These are phyloP conservation scores for Epirrhoe alternata DNA, from an alignment of 2,888 invertebrate species.

Conservation along the genomic window DNA sequence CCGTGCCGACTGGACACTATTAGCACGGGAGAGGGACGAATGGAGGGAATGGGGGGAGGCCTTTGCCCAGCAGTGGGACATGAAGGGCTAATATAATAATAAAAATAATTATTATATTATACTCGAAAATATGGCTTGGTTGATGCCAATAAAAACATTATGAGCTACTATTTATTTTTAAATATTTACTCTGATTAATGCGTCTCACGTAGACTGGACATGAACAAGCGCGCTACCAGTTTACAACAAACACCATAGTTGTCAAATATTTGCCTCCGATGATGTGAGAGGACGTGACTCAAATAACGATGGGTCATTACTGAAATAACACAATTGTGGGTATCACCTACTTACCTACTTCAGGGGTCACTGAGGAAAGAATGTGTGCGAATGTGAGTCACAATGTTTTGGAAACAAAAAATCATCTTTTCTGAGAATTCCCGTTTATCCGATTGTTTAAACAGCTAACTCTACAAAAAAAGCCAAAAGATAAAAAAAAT, in stretches of 20 bases:
- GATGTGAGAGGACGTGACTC: conserved; percentile 22
- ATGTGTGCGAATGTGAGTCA: conserved; percentile 14
- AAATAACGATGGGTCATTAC: conserved; percentile 11
- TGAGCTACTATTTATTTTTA: not conserved
- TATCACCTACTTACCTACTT: conserved; percentile 15
- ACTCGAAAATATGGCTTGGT: no score
- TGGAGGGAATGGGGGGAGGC: no score
- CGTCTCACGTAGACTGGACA: conserved; percentile 12
- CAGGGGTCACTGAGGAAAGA: conserved; percentile 2
- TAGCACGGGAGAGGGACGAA: no score
- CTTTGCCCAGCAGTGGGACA: no score
- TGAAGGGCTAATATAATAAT: no score
- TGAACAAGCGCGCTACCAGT: conserved; percentile 7
- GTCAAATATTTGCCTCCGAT: conserved; percentile 19
- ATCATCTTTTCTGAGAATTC: no score
- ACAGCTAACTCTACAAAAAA: no score
- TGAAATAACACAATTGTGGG: conserved; percentile 13
- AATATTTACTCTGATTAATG: conserved; percentile 6
- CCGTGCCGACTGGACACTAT: no score
- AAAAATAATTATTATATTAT: no score
- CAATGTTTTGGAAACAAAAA: not conserved
- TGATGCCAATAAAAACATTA: no score
- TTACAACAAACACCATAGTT: conserved; percentile 12
- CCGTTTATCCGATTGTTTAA: no score
- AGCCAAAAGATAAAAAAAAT: no score